Base-by-base conservation (phyloP, 2,797 vertebrate species). In the Helostoma temminkii region DNA sequence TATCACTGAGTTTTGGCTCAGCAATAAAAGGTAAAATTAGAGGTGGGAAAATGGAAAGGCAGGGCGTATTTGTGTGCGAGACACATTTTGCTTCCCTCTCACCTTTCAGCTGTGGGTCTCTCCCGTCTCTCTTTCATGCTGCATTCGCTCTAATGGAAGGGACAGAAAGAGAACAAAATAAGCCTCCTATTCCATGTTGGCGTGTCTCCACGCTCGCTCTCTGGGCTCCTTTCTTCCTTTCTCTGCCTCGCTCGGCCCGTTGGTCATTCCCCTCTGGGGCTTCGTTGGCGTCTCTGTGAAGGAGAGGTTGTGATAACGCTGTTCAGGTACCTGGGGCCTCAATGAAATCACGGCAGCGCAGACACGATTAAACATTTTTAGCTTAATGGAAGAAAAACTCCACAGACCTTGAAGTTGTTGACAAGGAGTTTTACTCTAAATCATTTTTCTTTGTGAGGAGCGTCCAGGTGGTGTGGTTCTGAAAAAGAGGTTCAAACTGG, bases 321-420 rank as follows among this genome's bases (percentile, higher is more conserved):
- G 59, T 25, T 68, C 59, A 26, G 69, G 49, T 68, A 58, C 70
- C 74, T 2, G 42, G 9, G 66, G 72, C 80, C 50, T 78, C 59
- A 18, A 14, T 48, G 66, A 73, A 84, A 73, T 76, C 72, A n/a
- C 59, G 34, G 70, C 62, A 45, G 61, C 21, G 5, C 49, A 34
- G 49, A 80, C 43, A 66, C 52, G 47, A 78, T 74, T 71, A 71
- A 78, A 68, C 55, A 42, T 68, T 73, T 53, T 54, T 65, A 3
- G 0, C 71, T 53, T 71, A 53, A 73, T 78, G 55, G 68, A 54
- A 65, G 50, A 55, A 53, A 11, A 16, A 71, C 71, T 71, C 59
- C n/a, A 2, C 53, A 59, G 74, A 76, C 73, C 81, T 76, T 54
- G 71, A 55, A 69, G 70, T 66, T 74, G 52, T 71, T 70, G 57